phyloP scores from a whole-genome alignment of 2,113 vertebrate species.

The Misgurnus mizolepis region DNA sequence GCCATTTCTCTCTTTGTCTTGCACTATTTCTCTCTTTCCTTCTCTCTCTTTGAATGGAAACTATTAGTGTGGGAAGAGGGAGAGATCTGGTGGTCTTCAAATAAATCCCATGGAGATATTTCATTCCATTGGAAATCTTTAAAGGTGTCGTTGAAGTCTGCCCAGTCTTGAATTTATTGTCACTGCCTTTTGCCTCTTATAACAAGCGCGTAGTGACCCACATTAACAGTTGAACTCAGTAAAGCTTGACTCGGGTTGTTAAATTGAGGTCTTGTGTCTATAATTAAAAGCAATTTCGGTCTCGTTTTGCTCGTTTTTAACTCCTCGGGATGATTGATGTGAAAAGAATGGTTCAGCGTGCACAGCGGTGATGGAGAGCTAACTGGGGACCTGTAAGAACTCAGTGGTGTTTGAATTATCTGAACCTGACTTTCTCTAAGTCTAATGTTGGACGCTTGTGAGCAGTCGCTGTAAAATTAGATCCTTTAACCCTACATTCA shows the following conservation, averaged over 20 bases:
- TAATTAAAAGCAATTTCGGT: constrained; percentile 37
- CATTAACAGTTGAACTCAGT: constrained; percentile 22
- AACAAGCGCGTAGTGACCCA: constrained; percentile 25
- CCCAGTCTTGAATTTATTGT: constrained; percentile 51
- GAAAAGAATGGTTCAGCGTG: constrained; percentile 28
- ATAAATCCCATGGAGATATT: constrained; percentile 65
- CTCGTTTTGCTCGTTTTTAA: constrained; percentile 24
- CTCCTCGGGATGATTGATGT: constrained; percentile 28
- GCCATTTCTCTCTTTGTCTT: constrained; percentile 42
- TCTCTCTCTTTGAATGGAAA: constrained; percentile 65
- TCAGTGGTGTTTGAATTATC: constrained; percentile 13
- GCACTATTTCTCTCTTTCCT: background rate
- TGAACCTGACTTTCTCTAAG: constrained; percentile 35
- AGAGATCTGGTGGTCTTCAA: constrained; percentile 55
- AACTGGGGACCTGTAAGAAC: constrained; percentile 22
- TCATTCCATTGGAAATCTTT: constrained; percentile 63
- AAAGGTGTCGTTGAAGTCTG: constrained; percentile 57
- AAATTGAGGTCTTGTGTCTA: constrained; percentile 36
- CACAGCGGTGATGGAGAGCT: constrained; percentile 22
- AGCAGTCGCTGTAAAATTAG: constrained; percentile 65
- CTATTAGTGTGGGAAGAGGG: constrained; percentile 59
- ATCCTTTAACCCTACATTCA: constrained; percentile 70
- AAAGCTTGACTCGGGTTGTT: constrained; percentile 21
- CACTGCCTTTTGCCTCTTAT: constrained; percentile 10
- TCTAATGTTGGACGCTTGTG: constrained; percentile 28